Evolutionary conservation across 2,888 invertebrate genomes (phyloP).

Genomic region (Luperina nickerlii): DNA sequence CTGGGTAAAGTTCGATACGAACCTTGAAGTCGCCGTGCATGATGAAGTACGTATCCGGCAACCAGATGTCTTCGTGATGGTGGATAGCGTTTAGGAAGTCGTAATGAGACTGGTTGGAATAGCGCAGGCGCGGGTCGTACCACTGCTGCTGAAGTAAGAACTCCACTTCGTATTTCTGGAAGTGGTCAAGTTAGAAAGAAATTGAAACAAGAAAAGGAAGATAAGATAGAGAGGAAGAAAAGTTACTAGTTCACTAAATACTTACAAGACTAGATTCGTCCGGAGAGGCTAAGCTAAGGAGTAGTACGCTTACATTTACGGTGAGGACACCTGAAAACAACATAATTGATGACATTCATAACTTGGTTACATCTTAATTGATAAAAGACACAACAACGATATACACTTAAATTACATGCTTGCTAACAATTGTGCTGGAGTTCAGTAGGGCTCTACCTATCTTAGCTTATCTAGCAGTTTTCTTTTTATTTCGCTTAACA

Average conservation of each 20-base stretch:
- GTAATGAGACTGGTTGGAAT: constrained; percentile 96
- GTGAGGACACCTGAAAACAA: constrained; percentile 95
- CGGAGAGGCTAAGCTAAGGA: constrained; percentile 98
- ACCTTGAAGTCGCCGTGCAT: constrained; percentile 98
- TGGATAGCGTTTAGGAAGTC: constrained; percentile 97
- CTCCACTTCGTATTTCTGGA: constrained; percentile 98
- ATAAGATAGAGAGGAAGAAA: constrained; percentile 21
- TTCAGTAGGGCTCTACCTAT: constrained; percentile 52
- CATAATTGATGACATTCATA: constrained; percentile 67
- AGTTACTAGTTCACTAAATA: constrained; percentile 68
- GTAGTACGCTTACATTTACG: constrained; percentile 98
- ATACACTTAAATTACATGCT: constrained; percentile 68
- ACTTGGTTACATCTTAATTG: constrained; percentile 53
- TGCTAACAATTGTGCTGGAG: constrained; percentile 70
- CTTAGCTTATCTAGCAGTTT: constrained; percentile 36
- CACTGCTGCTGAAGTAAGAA: constrained; percentile 98
- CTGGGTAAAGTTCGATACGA: constrained; percentile 65
- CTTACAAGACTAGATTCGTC: constrained; percentile 99
- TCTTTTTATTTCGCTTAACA: constrained; percentile 38
- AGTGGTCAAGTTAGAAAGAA: constrained; percentile 57
- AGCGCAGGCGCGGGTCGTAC: constrained; percentile 96
- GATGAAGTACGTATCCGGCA: constrained; percentile 98
- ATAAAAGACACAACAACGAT: constrained; percentile 72
- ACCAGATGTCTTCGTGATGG: constrained; percentile 97
- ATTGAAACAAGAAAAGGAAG: constrained; percentile 38